Evolutionary conservation across 2,797 vertebrate genomes (phyloP).

Genomic region (Petrocephalus sullivani): DNA sequence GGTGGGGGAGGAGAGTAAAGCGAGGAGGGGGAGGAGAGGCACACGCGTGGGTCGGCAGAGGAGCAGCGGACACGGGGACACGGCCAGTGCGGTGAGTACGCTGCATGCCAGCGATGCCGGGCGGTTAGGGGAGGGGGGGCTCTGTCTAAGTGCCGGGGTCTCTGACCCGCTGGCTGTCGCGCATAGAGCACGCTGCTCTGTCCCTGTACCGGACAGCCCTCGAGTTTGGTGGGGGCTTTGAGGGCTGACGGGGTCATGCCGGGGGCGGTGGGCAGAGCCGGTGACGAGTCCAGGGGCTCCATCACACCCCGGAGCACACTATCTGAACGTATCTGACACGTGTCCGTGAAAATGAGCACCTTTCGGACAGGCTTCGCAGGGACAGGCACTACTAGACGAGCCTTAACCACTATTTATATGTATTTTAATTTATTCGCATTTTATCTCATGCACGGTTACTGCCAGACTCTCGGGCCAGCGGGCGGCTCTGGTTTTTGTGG

Average conservation of each 20-base stretch:
- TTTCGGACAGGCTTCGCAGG: background rate
- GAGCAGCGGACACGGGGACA: constrained; percentile 4
- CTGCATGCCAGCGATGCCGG: background rate
- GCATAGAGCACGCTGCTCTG: background rate
- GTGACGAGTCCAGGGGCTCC: background rate
- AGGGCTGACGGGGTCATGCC: background rate
- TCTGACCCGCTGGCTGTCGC: background rate
- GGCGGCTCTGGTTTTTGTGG: background rate
- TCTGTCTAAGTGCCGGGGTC: background rate
- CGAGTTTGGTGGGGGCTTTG: background rate
- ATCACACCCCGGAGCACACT: background rate
- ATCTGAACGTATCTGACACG: background rate
- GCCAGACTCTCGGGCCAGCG: background rate
- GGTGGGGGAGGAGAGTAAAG: background rate
- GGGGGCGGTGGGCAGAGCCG: background rate
- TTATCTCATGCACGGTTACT: background rate
- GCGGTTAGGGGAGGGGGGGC: background rate
- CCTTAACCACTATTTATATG: background rate
- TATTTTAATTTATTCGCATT: background rate
- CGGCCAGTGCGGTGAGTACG: constrained; percentile 21
- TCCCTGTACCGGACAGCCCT: background rate
- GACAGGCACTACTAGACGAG: background rate
- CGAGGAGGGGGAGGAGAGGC: background rate
- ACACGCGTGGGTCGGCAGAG: background rate
- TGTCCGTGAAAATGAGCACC: background rate